These are phyloP conservation scores for Sycophaga agraensis DNA, from an alignment of 1,140 invertebrate species.

Conservation along the genomic window DNA sequence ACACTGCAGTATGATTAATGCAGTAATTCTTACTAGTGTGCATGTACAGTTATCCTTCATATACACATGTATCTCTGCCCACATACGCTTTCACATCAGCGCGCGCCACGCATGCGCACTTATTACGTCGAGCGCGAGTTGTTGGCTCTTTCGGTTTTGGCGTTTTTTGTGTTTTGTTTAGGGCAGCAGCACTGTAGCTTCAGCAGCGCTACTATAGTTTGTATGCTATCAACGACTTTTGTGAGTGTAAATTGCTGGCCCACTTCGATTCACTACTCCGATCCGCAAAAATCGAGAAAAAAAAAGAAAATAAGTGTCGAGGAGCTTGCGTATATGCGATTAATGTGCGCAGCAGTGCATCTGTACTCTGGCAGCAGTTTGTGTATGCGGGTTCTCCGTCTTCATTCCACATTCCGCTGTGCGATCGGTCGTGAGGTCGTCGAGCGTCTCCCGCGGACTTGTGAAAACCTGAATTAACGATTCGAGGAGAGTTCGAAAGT, in stretches of 20 bases:
- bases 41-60: too few species aligned
- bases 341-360: neutral
- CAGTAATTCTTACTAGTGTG: too few species aligned
- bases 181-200: constrained; percentile 18
- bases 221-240: constrained; percentile 10
- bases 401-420: constrained; percentile 1
- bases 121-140: too few species aligned
- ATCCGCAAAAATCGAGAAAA: neutral
- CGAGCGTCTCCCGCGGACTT: neutral
- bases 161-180: constrained; percentile 24
- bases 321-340: neutral
- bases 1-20: too few species aligned
- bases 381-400: neutral
- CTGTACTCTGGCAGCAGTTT: neutral
- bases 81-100: too few species aligned
- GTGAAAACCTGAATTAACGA: neutral
- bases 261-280: neutral
- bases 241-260: neutral
- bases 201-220: constrained; percentile 8
- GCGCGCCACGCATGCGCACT: too few species aligned
- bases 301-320: neutral
- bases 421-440: neutral
- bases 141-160: neutral
- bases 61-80: too few species aligned
- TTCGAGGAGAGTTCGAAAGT: neutral